Conservation (phyloP, 2,888 invertebrate genomes). For the Drepana falcataria region DNA sequence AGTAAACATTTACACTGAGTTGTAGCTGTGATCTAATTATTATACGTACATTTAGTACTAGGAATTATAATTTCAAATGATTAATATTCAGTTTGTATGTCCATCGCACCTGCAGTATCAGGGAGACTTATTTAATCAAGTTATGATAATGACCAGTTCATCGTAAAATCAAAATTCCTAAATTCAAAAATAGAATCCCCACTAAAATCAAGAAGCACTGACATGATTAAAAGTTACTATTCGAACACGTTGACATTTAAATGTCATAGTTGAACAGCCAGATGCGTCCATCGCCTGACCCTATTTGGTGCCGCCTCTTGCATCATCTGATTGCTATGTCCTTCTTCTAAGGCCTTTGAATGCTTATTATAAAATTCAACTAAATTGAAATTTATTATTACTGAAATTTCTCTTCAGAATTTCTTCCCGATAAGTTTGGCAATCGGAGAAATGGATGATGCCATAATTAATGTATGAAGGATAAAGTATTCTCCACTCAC, state of each 20-base stretch:
- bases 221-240: constrained; percentile 47
- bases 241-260: constrained; percentile 45
- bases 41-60: too few species aligned
- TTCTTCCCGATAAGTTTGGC: constrained; percentile 10
- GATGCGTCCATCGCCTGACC: constrained; percentile 44
- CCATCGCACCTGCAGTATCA: too few species aligned
- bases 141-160: not conserved
- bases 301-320: constrained; percentile 50
- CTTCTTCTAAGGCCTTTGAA: constrained; percentile 16
- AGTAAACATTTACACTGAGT: too few species aligned
- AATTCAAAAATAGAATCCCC: constrained; percentile 1
- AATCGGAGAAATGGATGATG: constrained; percentile 9
- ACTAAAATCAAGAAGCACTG: constrained; percentile 16
- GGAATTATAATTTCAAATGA: too few species aligned
- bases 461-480: constrained; percentile 8
- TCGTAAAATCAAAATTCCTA: not conserved
- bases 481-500: constrained; percentile 54
- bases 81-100: too few species aligned
- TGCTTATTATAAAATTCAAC: not conserved
- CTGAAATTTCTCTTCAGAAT: constrained; percentile 10
- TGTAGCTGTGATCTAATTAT: too few species aligned
- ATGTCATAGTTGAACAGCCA: constrained; percentile 64
- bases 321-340: constrained; percentile 48
- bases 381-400: not conserved
- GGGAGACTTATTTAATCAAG: too few species aligned